Percentiles rank a stretch among this genome's conserved stretches.
Evolutionary conservation across 2,797 vertebrate species (phyloP).

Genomic region (Clamator glandarius): DNA sequence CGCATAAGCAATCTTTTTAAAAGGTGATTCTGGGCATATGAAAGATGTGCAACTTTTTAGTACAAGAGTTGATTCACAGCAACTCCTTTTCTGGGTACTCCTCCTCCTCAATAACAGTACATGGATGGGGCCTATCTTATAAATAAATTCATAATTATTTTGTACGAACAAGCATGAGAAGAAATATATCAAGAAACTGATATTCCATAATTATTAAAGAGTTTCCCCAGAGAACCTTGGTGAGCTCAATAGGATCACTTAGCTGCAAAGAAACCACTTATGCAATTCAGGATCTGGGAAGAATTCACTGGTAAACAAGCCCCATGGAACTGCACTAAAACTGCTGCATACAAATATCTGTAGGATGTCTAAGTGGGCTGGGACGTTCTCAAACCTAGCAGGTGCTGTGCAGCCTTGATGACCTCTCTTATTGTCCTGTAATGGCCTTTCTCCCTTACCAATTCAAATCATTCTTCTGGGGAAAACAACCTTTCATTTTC

Average conservation of each 20-base stretch:
- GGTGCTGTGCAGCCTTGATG: neutral
- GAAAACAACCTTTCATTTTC: neutral
- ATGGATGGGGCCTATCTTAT: neutral
- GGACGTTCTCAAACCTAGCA: neutral
- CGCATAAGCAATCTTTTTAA: neutral
- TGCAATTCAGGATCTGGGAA: neutral
- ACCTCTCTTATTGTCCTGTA: neutral
- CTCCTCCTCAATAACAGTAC: neutral
- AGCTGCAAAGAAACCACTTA: neutral
- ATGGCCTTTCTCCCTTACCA: neutral
- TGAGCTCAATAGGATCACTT: neutral
- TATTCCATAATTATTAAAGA: neutral
- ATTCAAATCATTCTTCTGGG: neutral
- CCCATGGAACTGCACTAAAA: accelerated
- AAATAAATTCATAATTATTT: neutral
- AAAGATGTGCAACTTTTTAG: neutral
- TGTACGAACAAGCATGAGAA: neutral
- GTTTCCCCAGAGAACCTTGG: neutral
- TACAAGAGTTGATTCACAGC: neutral
- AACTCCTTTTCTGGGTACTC: neutral
- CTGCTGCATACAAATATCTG: neutral
- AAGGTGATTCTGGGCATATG: neutral
- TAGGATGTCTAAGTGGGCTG: neutral
- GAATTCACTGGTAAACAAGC: neutral
- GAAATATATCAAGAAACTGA: neutral